Conservation (phyloP, 2,113 vertebrate genomes). For the Lagopus muta region DNA sequence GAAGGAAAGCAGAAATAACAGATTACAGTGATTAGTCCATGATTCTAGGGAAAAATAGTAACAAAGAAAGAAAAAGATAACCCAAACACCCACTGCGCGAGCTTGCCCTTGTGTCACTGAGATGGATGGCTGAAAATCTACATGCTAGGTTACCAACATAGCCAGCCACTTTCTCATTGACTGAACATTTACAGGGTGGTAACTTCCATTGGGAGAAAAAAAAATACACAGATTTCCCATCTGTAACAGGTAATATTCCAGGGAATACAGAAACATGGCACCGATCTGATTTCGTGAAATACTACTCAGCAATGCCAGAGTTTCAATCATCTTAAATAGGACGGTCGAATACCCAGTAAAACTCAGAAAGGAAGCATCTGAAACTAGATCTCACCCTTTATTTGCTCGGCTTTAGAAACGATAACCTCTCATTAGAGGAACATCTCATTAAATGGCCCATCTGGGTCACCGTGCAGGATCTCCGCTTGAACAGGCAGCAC, state of each 20-base stretch:
- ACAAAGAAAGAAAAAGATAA: slow-evolving; percentile 12
- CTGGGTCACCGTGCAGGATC: slow-evolving; percentile 42
- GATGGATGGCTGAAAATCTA: not conserved
- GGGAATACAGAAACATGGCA: not conserved
- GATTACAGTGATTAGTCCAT: not conserved
- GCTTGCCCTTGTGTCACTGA: not conserved
- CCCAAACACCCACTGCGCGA: not conserved
- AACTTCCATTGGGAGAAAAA: not conserved
- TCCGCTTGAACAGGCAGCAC: slow-evolving; percentile 32
- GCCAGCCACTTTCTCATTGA: not conserved
- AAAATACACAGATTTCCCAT: not conserved
- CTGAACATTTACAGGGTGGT: not conserved
- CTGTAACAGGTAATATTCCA: not conserved
- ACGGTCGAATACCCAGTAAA: not conserved
- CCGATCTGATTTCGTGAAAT: slow-evolving; percentile 5
- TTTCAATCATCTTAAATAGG: slow-evolving; percentile 19
- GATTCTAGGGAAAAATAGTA: not conserved
- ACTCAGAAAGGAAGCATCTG: not conserved
- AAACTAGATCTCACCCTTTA: slow-evolving; percentile 30
- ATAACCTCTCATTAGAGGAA: slow-evolving; percentile 41
- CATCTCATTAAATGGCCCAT: slow-evolving; percentile 54
- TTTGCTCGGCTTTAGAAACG: slow-evolving; percentile 10
- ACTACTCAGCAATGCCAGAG: not conserved
- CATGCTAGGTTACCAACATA: not conserved
- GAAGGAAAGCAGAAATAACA: slow-evolving; percentile 32